A percentile compares a stretch with the other conserved stretches of the same genome.
phyloP scores from a whole-genome alignment of 2,888 invertebrate genomes.

The Allygus modestus region DNA sequence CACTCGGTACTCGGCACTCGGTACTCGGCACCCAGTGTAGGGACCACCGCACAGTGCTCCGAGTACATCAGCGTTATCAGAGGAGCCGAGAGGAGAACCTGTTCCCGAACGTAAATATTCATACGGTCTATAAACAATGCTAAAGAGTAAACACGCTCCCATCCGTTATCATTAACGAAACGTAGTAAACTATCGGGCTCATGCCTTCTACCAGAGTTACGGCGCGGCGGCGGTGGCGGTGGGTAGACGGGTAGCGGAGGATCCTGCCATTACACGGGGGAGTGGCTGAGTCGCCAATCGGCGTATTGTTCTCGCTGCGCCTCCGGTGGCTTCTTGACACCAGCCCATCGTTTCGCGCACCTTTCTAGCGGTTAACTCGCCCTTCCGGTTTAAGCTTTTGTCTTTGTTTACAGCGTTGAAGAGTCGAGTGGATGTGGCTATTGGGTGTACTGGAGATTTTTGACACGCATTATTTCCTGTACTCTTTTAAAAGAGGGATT shows the following conservation, averaged over 20 bases:
- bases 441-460: too few species aligned
- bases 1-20: too few species aligned
- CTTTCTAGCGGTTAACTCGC: background rate
- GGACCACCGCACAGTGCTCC: background rate
- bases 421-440: too few species aligned
- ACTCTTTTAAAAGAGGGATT: too few species aligned
- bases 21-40: too few species aligned
- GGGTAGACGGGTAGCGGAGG: background rate
- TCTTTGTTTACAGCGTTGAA: too few species aligned
- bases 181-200: slow-evolving; percentile 19
- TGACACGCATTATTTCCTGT: too few species aligned
- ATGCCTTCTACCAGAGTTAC: background rate
- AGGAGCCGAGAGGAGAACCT: background rate
- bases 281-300: slow-evolving; percentile 32
- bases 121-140: slow-evolving; percentile 45
- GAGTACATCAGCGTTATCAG: background rate
- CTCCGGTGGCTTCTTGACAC: background rate
- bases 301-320: slow-evolving; percentile 22
- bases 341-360: slow-evolving; percentile 4
- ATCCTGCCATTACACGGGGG: slow-evolving; percentile 12
- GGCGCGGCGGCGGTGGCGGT: background rate
- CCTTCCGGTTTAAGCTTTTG: background rate
- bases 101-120: slow-evolving; percentile 45
- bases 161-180: slow-evolving; percentile 28
- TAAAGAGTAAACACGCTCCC: slow-evolving; percentile 37